Percentiles rank a stretch among this genome's conserved stretches.
These are phyloP conservation scores for Temnothorax longispinosus DNA, from an alignment of 1,140 invertebrate species.

Conservation along the genomic window DNA sequence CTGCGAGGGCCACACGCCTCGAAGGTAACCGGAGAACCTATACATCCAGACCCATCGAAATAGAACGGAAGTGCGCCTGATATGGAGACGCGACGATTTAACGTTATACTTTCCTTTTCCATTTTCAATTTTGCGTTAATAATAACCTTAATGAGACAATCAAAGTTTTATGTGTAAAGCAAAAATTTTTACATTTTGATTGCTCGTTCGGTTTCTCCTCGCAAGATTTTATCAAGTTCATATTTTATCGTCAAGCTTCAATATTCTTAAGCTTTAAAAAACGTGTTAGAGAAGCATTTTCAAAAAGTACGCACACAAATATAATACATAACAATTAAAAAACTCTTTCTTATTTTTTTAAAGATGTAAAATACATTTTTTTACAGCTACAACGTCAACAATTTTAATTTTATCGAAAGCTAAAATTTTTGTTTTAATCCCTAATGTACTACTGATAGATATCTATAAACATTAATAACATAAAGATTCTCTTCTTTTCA, in stretches of 20 bases:
- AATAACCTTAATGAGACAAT: neutral
- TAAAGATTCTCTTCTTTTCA: neutral
- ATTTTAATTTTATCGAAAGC: neutral
- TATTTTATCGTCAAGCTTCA: neutral
- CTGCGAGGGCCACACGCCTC: slow-evolving; percentile 85
- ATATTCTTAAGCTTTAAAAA: neutral
- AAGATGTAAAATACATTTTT: neutral
- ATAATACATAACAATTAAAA: neutral
- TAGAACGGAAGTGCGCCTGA: slow-evolving; percentile 64
- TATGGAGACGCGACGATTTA: neutral
- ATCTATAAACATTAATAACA: neutral
- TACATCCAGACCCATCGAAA: slow-evolving; percentile 41
- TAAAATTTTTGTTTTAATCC: neutral
- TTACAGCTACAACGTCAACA: neutral
- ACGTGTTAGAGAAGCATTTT: neutral
- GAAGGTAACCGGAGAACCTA: slow-evolving; percentile 76
- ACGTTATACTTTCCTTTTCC: neutral
- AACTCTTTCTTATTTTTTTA: neutral
- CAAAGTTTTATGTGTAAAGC: neutral
- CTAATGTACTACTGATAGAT: neutral
- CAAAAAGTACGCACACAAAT: neutral
- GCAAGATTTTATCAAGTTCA: neutral
- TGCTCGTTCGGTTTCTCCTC: neutral
- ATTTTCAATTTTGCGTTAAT: neutral
- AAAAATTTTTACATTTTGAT: neutral